Evolutionary conservation across 2,113 vertebrate species (phyloP).

Genomic region (Xiphophorus hellerii): DNA sequence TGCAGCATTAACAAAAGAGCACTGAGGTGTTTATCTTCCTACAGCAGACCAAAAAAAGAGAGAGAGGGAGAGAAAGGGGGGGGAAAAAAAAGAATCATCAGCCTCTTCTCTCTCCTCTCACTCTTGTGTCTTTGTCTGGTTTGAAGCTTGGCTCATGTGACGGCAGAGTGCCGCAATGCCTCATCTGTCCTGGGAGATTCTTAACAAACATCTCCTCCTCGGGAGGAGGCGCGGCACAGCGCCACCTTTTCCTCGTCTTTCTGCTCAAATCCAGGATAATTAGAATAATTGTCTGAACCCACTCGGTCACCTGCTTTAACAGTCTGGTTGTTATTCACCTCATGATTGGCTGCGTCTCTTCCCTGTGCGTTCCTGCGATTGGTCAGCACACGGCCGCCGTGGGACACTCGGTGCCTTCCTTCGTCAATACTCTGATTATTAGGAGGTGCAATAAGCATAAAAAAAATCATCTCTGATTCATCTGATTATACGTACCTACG

Average conservation of each 20-base stretch:
- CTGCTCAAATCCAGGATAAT: conserved; percentile 49
- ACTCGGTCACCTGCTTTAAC: conserved; percentile 48
- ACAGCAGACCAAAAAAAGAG: conserved; percentile 42
- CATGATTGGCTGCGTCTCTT: conserved; percentile 41
- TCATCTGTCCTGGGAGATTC: conserved; percentile 72
- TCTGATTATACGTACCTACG: conserved; percentile 38
- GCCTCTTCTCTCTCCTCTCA: conserved; percentile 45
- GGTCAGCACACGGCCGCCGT: conserved; percentile 14
- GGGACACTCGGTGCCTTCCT: conserved; percentile 35
- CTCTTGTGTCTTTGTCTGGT: conserved; percentile 73
- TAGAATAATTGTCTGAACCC: conserved; percentile 48
- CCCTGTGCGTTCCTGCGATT: conserved; percentile 27
- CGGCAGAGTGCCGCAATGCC: conserved; percentile 75
- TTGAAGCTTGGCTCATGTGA: conserved; percentile 69
- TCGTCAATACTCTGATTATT: conserved; percentile 54
- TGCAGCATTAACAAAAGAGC: conserved; percentile 48
- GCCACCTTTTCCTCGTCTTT: neutral
- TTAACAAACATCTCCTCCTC: conserved; percentile 68
- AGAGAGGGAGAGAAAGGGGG: conserved; percentile 13
- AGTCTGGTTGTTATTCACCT: conserved; percentile 54
- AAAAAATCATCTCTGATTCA: conserved; percentile 23
- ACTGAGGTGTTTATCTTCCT: conserved; percentile 57
- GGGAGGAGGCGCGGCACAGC: conserved; percentile 23
- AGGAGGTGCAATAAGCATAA: conserved; percentile 65
- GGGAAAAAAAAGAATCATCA: conserved; percentile 19